These are phyloP conservation scores for Ochotona princeps DNA, from an alignment of 2,113 vertebrate genomes.

Conservation along the genomic window DNA sequence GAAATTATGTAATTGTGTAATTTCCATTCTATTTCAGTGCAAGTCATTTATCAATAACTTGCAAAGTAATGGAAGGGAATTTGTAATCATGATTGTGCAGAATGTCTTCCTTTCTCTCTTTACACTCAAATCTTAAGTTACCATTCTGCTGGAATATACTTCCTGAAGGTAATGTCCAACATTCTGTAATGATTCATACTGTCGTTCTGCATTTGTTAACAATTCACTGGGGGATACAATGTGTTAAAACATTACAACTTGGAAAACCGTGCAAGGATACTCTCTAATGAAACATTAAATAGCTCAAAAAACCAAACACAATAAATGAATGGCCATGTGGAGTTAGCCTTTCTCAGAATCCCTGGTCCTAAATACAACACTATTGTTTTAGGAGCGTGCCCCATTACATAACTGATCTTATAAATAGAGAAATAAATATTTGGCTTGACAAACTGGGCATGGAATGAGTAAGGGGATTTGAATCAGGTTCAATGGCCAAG, in stretches of 20 bases:
- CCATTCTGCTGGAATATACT: neutral
- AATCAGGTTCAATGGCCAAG: neutral
- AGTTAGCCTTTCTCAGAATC: constrained; percentile 32
- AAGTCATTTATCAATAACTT: neutral
- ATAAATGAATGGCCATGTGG: neutral
- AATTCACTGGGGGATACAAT: neutral
- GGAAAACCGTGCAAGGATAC: neutral
- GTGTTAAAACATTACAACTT: neutral
- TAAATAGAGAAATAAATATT: constrained; percentile 52
- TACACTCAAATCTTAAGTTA: neutral
- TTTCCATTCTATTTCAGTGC: constrained; percentile 21
- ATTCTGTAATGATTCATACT: neutral
- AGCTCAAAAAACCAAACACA: neutral
- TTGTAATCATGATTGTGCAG: neutral
- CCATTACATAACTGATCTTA: constrained; percentile 30
- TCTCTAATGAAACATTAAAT: neutral
- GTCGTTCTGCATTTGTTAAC: neutral
- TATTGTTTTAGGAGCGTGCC: constrained; percentile 30
- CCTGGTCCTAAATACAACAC: neutral
- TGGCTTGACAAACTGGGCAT: constrained; percentile 29
- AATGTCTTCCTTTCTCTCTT: neutral
- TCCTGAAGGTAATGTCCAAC: neutral
- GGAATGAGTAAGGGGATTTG: neutral
- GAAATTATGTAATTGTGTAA: constrained; percentile 28
- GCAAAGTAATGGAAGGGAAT: neutral